Evolutionary conservation across 2,888 invertebrate genomes (phyloP).

Genomic region (Germaria angustata): DNA sequence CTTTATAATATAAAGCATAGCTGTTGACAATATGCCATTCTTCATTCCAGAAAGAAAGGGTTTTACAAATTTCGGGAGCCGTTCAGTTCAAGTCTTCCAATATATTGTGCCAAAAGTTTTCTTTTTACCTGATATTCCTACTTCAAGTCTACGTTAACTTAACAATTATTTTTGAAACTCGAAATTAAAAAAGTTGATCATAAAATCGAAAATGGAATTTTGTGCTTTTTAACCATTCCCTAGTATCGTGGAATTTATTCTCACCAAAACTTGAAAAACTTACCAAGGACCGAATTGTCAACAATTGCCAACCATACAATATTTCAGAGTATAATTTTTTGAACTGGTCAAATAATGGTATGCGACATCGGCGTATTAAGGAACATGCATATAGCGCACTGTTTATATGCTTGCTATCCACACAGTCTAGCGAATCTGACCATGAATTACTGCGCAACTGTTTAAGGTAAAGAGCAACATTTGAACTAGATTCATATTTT

Average conservation of each 20-base stretch:
- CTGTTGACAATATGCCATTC: too few relatives aligned
- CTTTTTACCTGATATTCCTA: too few relatives aligned
- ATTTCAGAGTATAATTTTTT: slow-evolving; percentile 94
- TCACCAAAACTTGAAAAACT: not conserved
- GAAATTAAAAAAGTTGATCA: too few relatives aligned
- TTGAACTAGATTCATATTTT: not conserved
- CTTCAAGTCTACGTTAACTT: too few relatives aligned
- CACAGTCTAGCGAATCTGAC: slow-evolving; percentile 89
- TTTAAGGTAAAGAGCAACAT: slow-evolving; percentile 84
- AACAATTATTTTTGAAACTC: too few relatives aligned
- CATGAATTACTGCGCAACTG: slow-evolving; percentile 91
- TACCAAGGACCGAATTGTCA: slow-evolving; percentile 86
- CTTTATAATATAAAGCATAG: too few relatives aligned
- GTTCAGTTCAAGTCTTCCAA: too few relatives aligned
- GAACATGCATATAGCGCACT: slow-evolving; percentile 74
- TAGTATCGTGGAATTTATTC: not conserved
- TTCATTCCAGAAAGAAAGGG: too few relatives aligned
- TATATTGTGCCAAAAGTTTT: too few relatives aligned
- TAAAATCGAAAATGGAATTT: too few relatives aligned
- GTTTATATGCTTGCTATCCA: slow-evolving; percentile 71
- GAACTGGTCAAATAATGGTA: slow-evolving; percentile 87
- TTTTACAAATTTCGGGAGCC: too few relatives aligned
- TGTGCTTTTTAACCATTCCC: too few relatives aligned
- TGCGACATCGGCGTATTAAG: slow-evolving; percentile 76
- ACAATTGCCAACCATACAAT: slow-evolving; percentile 90